phyloP scores from a whole-genome alignment of 2,888 invertebrate genomes.

The Drosophila falleni region DNA sequence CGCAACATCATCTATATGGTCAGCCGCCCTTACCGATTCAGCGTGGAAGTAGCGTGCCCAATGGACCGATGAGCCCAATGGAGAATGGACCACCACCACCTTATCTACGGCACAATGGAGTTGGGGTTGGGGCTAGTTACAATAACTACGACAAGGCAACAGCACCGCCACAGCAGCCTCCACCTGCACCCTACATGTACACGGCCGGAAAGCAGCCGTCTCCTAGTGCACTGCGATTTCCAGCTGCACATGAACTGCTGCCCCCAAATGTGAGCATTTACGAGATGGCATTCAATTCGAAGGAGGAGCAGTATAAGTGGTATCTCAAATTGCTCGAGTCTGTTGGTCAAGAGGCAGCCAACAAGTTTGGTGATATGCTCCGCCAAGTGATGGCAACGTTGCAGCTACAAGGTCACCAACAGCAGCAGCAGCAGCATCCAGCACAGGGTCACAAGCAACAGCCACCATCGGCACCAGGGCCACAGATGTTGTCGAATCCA shows the following conservation, averaged over 20 bases:
- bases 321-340: conserved; percentile 87
- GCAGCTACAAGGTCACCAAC: conserved; percentile 74
- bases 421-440: conserved; percentile 38
- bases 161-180: conserved; percentile 63
- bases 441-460: conserved; percentile 63
- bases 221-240: conserved; percentile 74
- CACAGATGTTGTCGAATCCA: conserved; percentile 66
- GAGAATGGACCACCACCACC: conserved; percentile 70
- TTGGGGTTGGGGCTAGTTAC: conserved; percentile 55
- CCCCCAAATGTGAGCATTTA: conserved; percentile 87
- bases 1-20: conserved; percentile 70
- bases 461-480: conserved; percentile 40
- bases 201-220: conserved; percentile 65
- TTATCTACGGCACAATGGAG: conserved; percentile 67
- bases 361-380: conserved; percentile 86
- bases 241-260: conserved; percentile 85
- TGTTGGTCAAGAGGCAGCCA: conserved; percentile 87
- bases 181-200: conserved; percentile 68
- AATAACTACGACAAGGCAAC: conserved; percentile 82
- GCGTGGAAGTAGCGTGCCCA: conserved; percentile 81
- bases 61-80: conserved; percentile 85
- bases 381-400: conserved; percentile 83
- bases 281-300: conserved; percentile 87
- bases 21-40: conserved; percentile 78
- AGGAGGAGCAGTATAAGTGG: conserved; percentile 87